Evolutionary conservation across 1,140 invertebrate genomes (phyloP).

Genomic region (Drosophila kikkawai): DNA sequence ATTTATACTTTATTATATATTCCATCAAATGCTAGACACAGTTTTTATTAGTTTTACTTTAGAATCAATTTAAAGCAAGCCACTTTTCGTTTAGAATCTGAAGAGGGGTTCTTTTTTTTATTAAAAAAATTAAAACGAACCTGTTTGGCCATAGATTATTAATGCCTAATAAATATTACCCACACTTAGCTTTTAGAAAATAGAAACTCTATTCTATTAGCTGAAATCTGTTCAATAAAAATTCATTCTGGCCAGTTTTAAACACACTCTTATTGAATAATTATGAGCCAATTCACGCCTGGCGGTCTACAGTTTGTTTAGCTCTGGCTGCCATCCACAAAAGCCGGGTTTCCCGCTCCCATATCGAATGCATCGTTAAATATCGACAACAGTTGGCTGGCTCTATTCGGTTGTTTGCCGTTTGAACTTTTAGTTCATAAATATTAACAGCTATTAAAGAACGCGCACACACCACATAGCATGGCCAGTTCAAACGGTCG

Average conservation of each 20-base stretch:
- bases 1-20: background rate
- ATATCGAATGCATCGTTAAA: slow-evolving; percentile 64
- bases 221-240: background rate
- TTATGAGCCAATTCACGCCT: slow-evolving; percentile 59
- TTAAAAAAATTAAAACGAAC: background rate
- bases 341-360: background rate
- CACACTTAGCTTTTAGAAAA: background rate
- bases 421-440: slow-evolving; percentile 75
- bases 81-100: background rate
- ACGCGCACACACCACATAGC: slow-evolving; percentile 26
- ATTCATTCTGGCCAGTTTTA: slow-evolving; percentile 18
- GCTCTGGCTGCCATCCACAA: slow-evolving; percentile 6
- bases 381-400: slow-evolving; percentile 58
- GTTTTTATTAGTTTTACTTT: background rate
- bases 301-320: slow-evolving; percentile 34
- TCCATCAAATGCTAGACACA: background rate
- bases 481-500: slow-evolving; percentile 9
- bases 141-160: background rate
- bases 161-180: background rate
- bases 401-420: slow-evolving; percentile 46
- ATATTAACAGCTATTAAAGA: slow-evolving; percentile 80
- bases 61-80: background rate
- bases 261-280: slow-evolving; percentile 53
- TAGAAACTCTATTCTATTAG: background rate
- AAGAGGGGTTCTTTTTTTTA: background rate